Conservation (phyloP, 2,797 vertebrate genomes). For the Thunnus albacares region DNA sequence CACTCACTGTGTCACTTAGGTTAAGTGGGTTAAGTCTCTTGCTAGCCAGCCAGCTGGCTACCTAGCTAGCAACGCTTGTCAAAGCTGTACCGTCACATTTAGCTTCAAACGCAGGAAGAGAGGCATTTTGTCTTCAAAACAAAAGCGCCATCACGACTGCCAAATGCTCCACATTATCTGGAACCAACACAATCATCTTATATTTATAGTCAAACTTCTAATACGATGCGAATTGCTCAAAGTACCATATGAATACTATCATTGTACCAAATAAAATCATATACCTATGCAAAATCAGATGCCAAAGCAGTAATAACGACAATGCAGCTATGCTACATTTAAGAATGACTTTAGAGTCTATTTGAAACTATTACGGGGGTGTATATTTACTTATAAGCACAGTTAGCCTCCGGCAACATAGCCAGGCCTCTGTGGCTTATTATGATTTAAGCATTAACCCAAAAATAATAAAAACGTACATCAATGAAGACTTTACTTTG, state of each 20-base stretch:
- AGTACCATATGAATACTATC: accelerated
- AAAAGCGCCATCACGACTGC: slow-evolving; percentile 6
- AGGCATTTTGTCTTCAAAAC: slow-evolving; percentile 26
- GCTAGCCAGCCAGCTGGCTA: slow-evolving; percentile 57
- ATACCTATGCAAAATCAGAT: neutral
- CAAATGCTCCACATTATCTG: too few species aligned
- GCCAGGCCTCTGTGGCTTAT: too few species aligned
- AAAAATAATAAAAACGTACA: accelerated
- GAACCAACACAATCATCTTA: neutral
- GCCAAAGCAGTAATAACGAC: accelerated
- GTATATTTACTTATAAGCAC: neutral
- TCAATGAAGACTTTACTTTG: slow-evolving; percentile 32
- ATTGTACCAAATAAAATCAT: neutral
- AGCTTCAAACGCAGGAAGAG: slow-evolving; percentile 11
- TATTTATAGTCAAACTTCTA: too few species aligned
- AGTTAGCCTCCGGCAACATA: too few species aligned
- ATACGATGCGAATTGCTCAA: neutral
- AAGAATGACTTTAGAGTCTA: too few species aligned
- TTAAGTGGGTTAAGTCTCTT: slow-evolving; percentile 63
- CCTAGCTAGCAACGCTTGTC: slow-evolving; percentile 53
- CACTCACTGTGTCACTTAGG: slow-evolving; percentile 59
- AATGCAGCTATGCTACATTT: too few species aligned
- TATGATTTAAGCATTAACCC: neutral
- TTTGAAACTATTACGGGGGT: neutral
- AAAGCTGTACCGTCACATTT: slow-evolving; percentile 38